Evolutionary conservation across 2,888 invertebrate species (phyloP).

Genomic region (Temnothorax ravouxi): DNA sequence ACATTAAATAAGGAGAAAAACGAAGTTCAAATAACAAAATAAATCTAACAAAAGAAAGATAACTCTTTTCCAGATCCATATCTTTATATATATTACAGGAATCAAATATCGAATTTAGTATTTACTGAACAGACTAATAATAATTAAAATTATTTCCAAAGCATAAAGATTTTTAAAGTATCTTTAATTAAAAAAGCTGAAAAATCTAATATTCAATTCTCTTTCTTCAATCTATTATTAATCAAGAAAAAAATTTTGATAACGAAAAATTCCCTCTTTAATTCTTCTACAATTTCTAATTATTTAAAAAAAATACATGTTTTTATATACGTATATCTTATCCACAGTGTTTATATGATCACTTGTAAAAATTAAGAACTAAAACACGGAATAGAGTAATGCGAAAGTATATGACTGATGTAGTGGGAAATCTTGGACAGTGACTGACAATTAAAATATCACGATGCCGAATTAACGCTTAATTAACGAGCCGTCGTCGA

Average conservation of each 20-base stretch:
- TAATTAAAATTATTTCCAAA: conserved; percentile 1
- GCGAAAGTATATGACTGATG: neutral
- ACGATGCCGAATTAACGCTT: conserved; percentile 14
- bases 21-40: neutral
- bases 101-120: neutral
- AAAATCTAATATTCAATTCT: neutral
- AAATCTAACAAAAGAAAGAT: conserved; percentile 2
- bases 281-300: neutral
- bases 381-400: neutral
- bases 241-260: neutral
- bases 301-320: neutral
- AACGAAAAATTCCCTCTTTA: neutral
- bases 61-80: neutral
- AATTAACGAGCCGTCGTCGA: conserved; percentile 47
- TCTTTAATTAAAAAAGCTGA: neutral
- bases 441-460: conserved; percentile 31
- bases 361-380: neutral
- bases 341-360: neutral
- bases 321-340: neutral
- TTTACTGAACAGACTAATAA: conserved; percentile 5
- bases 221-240: neutral
- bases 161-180: neutral
- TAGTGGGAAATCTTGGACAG: conserved; percentile 9
- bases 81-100: neutral
- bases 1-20: neutral